Percentiles rank a stretch among this genome's conserved stretches.
Conservation (phyloP, 2,113 vertebrate genomes). For the Zapornia atra region DNA sequence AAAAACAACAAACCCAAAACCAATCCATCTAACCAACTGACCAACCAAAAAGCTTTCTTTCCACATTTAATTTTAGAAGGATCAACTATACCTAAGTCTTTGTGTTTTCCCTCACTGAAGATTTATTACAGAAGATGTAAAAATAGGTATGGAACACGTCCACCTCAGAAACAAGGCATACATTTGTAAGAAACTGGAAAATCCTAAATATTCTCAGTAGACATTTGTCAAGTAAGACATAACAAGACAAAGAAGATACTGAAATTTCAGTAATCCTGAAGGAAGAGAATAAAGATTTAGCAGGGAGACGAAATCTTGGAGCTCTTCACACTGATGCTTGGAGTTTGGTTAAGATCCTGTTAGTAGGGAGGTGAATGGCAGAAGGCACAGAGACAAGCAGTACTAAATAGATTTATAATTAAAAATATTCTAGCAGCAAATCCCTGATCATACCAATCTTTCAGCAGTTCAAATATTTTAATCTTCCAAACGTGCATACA, state of each 20-base stretch:
- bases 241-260: neutral
- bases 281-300: neutral
- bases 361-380: neutral
- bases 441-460: neutral
- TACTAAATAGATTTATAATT: neutral
- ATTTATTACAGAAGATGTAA: neutral
- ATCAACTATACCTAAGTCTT: neutral
- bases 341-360: neutral
- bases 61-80: neutral
- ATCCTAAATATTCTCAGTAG: neutral
- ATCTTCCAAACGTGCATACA: neutral
- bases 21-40: neutral
- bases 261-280: neutral
- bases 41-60: neutral
- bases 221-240: neutral
- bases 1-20: neutral
- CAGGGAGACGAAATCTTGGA: neutral
- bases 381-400: neutral
- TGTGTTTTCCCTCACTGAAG: neutral
- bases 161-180: neutral
- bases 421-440: neutral
- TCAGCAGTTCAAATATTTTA: neutral
- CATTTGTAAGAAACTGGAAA: neutral
- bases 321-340: neutral
- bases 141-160: accelerated